A percentile compares a stretch with the other conserved stretches of the same genome.
phyloP scores from a whole-genome alignment of 2,113 vertebrate genomes.

The Marcusenius ussheri region DNA sequence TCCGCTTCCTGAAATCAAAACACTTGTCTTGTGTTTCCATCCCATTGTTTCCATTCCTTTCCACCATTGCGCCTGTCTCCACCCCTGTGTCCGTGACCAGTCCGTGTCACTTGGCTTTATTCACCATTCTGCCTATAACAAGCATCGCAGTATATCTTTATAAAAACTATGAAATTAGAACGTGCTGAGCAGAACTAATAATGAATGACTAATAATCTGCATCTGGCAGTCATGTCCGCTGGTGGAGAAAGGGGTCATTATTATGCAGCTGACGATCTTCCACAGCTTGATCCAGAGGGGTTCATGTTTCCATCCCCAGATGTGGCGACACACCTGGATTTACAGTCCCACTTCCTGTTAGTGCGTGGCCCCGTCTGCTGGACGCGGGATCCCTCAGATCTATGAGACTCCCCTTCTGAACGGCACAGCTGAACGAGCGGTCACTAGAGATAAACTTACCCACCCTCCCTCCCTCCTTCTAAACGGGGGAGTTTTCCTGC shows the following conservation, averaged over 20 bases:
- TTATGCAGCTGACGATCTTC: not conserved
- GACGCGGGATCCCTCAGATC: not conserved
- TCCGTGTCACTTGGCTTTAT: not conserved
- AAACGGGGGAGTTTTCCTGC: not conserved
- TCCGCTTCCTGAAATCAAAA: not conserved
- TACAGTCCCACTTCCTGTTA: constrained; percentile 15
- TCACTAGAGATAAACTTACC: not conserved
- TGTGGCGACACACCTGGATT: not conserved
- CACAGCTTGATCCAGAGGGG: constrained; percentile 50
- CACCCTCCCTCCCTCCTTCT: not conserved
- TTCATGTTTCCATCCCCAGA: not conserved
- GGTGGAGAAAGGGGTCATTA: not conserved
- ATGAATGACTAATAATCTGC: not conserved
- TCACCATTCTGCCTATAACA: not conserved
- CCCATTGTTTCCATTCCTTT: not conserved
- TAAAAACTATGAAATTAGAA: not conserved
- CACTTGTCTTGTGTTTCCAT: not conserved
- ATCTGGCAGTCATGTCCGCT: not conserved
- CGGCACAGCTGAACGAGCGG: not conserved
- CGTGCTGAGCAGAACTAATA: not conserved
- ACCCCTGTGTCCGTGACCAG: not conserved
- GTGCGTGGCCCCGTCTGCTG: not conserved
- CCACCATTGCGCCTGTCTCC: not conserved
- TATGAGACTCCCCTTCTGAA: not conserved
- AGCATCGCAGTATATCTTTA: not conserved